phyloP scores from a whole-genome alignment of 2,113 vertebrate species.

The Rhinoderma darwinii region DNA sequence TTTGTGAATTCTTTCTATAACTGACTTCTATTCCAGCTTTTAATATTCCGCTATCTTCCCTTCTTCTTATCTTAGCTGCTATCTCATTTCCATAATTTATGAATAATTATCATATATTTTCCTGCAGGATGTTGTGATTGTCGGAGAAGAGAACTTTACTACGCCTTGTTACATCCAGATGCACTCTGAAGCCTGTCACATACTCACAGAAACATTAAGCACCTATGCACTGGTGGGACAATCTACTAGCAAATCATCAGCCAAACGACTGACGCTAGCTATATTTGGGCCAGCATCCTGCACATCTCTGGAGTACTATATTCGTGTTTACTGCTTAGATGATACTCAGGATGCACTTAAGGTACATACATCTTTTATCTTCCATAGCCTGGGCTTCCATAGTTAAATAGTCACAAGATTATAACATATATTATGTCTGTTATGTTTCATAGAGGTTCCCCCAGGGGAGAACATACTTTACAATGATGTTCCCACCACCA shows the following conservation, averaged over 20 bases:
- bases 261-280: conserved; percentile 89
- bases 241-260: conserved; percentile 85
- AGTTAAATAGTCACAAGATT: too few species aligned
- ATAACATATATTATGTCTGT: too few species aligned
- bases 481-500: too few species aligned
- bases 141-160: conserved; percentile 93
- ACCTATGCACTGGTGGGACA: conserved; percentile 91
- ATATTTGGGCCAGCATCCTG: conserved; percentile 88
- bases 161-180: conserved; percentile 93
- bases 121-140: conserved; percentile 86
- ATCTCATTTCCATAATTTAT: conserved; percentile 28
- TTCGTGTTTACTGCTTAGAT: conserved; percentile 92
- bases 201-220: conserved; percentile 89
- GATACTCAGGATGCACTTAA: conserved; percentile 93
- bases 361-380: conserved; percentile 67
- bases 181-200: conserved; percentile 89
- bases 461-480: not conserved
- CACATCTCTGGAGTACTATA: conserved; percentile 89
- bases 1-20: not conserved
- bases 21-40: not conserved
- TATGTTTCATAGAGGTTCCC: too few species aligned
- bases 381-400: not conserved
- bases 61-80: not conserved
- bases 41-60: not conserved
- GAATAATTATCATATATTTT: not conserved